Evolutionary conservation across 2,113 vertebrate genomes (phyloP), one percentile per base, ranked within the genome.

Genomic region (Ellobius talpinus): DNA sequence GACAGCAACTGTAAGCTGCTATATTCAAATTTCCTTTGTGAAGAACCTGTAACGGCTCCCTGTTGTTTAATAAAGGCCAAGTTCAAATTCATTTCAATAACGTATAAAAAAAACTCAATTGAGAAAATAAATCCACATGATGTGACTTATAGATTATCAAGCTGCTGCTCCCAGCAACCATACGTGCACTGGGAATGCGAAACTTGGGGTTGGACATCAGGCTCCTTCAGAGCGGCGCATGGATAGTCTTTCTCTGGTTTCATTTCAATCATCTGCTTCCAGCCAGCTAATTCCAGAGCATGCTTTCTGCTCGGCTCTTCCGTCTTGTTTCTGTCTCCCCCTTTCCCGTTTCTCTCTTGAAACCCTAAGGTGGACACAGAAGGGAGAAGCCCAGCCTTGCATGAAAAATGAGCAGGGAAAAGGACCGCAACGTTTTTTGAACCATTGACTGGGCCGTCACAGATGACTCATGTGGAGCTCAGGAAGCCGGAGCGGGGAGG

Each of bases 61-160:
- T 79, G 55, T 74, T 85, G 33, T 36, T 97, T 66, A 88, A 74
- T 74, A 84, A 86, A 97, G 76, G 74, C 86, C 95, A 92, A 72
- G 61, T 88, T 39, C 45, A 92, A 94, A 89, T 81, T 97, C 47
- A 78, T 90, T 92, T 93, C 81, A 90, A 79, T 63, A 70, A 39
- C 36, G 55, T 47, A 14, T 93, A 58, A 89, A 90, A 90, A 90
- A 90, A 92, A 86, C 68, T 4, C 90, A 90, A 11, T 92, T 90
- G 87, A 76, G 87, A 88, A 85, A 55, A 55, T 33, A 65, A 92
- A 72, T 78, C n/a, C 17, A 33, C 21, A 36, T 24, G 33, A 31
- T 39, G 11, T 33, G 50, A 50, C 66, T 42, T 73, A 45, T 16
- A 31, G 87, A 50, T 81, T 5, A 74, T 12, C 0, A 3, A 6